phyloP scores from a whole-genome alignment of 2,113 vertebrate genomes.

The Leptocoma aspasia region DNA sequence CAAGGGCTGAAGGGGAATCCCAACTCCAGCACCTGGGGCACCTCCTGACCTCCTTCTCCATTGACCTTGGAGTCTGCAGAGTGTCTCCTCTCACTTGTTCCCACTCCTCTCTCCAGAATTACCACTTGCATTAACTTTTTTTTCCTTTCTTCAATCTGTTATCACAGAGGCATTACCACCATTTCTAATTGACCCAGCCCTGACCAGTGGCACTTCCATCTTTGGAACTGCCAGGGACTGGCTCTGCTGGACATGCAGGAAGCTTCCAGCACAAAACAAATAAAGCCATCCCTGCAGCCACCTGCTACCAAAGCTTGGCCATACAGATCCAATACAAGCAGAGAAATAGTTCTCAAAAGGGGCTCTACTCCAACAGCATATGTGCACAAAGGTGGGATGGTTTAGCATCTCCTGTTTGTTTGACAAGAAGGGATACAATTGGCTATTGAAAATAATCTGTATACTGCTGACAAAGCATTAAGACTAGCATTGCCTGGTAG shows the following conservation, averaged over 20 bases:
- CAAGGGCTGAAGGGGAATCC: not conserved
- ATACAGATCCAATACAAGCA: not conserved
- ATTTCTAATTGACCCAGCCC: not conserved
- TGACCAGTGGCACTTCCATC: rapidly evolving
- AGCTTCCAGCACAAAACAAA: not conserved
- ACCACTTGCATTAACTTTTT: not conserved
- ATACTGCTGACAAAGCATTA: not conserved
- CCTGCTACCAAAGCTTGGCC: not conserved
- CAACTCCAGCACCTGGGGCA: not conserved
- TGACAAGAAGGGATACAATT: not conserved
- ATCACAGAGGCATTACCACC: rapidly evolving
- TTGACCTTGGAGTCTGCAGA: not conserved
- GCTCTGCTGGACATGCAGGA: not conserved
- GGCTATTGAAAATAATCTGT: not conserved
- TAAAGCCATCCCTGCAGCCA: no score
- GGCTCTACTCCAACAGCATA: not conserved
- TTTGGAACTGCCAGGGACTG: not conserved
- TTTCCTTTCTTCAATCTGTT: not conserved
- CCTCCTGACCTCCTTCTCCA: not conserved
- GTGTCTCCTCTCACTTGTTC: not conserved
- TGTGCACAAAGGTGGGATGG: not conserved
- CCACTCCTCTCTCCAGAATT: rapidly evolving
- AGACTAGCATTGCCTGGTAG: not conserved
- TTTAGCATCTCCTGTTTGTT: not conserved
- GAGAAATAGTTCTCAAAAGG: not conserved